Conservation (phyloP, 2,888 invertebrate genomes). For the Eledone cirrhosa region DNA sequence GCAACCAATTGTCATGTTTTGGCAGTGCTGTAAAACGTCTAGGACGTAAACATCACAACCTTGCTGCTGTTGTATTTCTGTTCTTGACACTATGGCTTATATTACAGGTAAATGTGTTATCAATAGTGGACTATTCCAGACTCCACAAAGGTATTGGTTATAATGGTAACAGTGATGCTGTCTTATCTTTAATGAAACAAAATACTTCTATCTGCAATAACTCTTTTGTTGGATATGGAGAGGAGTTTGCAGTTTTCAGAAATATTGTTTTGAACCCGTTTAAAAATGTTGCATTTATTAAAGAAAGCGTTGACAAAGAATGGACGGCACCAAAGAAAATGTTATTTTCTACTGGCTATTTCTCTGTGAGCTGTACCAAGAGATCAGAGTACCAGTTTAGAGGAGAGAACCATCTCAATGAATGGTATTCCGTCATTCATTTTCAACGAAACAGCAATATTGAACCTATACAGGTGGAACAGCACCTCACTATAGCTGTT, state of each 20-base stretch:
- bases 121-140: neutral
- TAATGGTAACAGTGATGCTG: neutral
- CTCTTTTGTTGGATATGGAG: constrained; percentile 37
- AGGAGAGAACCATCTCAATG: constrained; percentile 30
- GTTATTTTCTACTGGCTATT: constrained; percentile 26
- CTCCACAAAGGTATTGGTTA: neutral
- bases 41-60: neutral
- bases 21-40: neutral
- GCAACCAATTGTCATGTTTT: neutral
- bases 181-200: constrained; percentile 19
- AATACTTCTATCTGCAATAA: constrained; percentile 31
- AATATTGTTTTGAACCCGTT: constrained; percentile 43
- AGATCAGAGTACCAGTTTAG: constrained; percentile 13
- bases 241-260: constrained; percentile 38
- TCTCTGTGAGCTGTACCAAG: constrained; percentile 25
- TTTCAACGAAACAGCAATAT: neutral
- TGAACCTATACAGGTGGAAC: neutral
- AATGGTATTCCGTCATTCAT: constrained; percentile 26
- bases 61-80: neutral
- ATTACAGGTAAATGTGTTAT: neutral
- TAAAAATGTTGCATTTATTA: neutral
- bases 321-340: neutral
- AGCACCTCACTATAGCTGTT: constrained; percentile 49
- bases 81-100: neutral
- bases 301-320: neutral